phyloP scores from a whole-genome alignment of 1,140 invertebrate genomes.

The Philopotamus ludificatus region DNA sequence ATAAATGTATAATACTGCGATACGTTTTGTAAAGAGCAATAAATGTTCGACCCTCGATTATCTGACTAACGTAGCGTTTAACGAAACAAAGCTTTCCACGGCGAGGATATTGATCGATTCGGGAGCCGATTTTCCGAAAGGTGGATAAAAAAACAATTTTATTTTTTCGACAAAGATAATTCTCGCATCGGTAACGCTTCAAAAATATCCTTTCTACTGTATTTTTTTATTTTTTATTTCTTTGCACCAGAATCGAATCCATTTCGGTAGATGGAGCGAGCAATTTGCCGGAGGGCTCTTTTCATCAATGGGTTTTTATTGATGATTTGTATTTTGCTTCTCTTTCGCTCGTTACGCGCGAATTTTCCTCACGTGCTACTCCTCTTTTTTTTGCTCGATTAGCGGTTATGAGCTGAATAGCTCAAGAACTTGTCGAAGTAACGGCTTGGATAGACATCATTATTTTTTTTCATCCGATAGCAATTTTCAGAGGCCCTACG shows the following conservation, averaged over 20 bases:
- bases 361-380: slow-evolving; percentile 5
- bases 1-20: too few species aligned
- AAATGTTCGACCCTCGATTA: too few species aligned
- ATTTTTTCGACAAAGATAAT: too few species aligned
- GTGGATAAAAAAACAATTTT: too few species aligned
- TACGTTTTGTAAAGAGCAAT: too few species aligned
- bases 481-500: neutral
- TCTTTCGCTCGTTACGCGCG: neutral
- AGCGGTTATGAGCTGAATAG: slow-evolving; percentile 36
- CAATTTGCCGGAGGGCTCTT: slow-evolving; percentile 34
- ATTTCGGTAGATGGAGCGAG: slow-evolving; percentile 36
- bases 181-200: too few species aligned
- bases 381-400: slow-evolving; percentile 35
- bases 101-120: too few species aligned
- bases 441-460: slow-evolving; percentile 5
- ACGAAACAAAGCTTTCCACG: too few species aligned
- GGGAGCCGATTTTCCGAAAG: too few species aligned
- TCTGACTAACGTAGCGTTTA: too few species aligned
- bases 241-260: slow-evolving; percentile 29
- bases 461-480: slow-evolving; percentile 3
- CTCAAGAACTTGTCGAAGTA: slow-evolving; percentile 17
- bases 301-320: slow-evolving; percentile 40
- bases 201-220: too few species aligned
- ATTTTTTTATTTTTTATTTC: too few species aligned
- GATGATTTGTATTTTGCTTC: slow-evolving; percentile 40